Conservation (phyloP, 1,140 invertebrate genomes). For the Carposina sasakii region DNA sequence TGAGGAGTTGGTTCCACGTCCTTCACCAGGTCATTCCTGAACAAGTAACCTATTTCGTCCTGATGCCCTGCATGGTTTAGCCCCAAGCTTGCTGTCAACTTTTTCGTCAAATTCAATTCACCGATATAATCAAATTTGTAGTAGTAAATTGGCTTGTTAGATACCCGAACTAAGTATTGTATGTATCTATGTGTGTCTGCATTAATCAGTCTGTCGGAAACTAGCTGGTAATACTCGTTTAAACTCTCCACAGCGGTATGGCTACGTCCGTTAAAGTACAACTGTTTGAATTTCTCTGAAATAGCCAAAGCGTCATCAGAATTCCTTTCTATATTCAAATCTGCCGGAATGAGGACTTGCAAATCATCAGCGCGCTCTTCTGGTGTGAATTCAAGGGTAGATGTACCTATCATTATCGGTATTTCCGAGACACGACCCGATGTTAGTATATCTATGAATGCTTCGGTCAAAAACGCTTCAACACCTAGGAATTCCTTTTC, state of each 20-base stretch:
- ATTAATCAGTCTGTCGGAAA: conserved; percentile 51
- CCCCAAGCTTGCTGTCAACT: conserved; percentile 23
- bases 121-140: conserved; percentile 67
- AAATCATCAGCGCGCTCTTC: conserved; percentile 46
- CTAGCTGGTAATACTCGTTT: conserved; percentile 42
- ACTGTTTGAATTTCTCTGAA: conserved; percentile 42
- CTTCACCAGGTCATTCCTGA: conserved; percentile 41
- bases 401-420: conserved; percentile 55
- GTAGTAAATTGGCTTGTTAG: conserved; percentile 59
- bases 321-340: conserved; percentile 45
- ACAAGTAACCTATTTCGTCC: conserved; percentile 67
- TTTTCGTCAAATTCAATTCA: conserved; percentile 47
- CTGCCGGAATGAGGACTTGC: conserved; percentile 47
- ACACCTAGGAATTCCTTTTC: conserved; percentile 60
- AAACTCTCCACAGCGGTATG: conserved; percentile 33
- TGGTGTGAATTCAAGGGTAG: conserved; percentile 38
- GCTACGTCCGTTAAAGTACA: conserved; percentile 55
- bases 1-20: conserved; percentile 36
- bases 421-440: conserved; percentile 51
- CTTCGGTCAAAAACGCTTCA: conserved; percentile 46
- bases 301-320: conserved; percentile 42
- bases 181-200: conserved; percentile 49
- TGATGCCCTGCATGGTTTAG: conserved; percentile 44
- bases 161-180: conserved; percentile 42
- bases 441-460: conserved; percentile 43